Evolutionary conservation across 1,140 invertebrate genomes (phyloP), one percentile per base, ranked within the genome.

Genomic region (Eumaeus atala): DNA sequence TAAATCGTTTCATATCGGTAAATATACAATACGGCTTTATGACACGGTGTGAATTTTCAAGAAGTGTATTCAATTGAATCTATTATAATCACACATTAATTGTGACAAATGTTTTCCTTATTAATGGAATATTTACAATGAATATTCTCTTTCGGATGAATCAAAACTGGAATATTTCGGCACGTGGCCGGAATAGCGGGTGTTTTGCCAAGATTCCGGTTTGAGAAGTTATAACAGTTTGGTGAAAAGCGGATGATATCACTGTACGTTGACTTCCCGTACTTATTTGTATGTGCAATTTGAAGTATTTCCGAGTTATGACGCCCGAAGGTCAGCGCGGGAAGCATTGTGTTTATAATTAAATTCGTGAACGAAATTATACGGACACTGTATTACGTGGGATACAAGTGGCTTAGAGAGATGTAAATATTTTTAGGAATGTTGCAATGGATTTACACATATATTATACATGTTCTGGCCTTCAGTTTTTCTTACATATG

Each of bases 191-290:
- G 1, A 11, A 12, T 9, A 49, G 28, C 12, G 40, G 9, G 12
- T 3, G 17, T 8, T 6, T 28, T 40, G 21, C 47, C 47, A 48
- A 48, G n/a, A 33, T 48, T 48, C 47, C 47, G 47, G 21, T 48
- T 34, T 48, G 6, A 21, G 18, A 33, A 42, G 40, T 42, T 1
- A n/a, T 3, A 12, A 34, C 33, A 48, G 9, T 48, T 48, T 28
- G 17, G 47, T 33, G 18, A 48, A 33, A 33, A 33, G 11, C 17
- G 28, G 47, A 28, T 48, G 47, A 48, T 21, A 48, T 48, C 18
- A n/a, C 18, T 12, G n/a, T 12, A n/a, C 18, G 21, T 33, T 28
- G 49, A 62, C 63, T 69, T 68, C 61, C 63, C 56, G 54, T 51
- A 54, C 48, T 51, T 59, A 40, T 40, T 60, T 35, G 48, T 40